Evolutionary conservation across 2,113 vertebrate species (phyloP), one percentile per base, ranked within the genome.

Genomic region (Gobius niger): DNA sequence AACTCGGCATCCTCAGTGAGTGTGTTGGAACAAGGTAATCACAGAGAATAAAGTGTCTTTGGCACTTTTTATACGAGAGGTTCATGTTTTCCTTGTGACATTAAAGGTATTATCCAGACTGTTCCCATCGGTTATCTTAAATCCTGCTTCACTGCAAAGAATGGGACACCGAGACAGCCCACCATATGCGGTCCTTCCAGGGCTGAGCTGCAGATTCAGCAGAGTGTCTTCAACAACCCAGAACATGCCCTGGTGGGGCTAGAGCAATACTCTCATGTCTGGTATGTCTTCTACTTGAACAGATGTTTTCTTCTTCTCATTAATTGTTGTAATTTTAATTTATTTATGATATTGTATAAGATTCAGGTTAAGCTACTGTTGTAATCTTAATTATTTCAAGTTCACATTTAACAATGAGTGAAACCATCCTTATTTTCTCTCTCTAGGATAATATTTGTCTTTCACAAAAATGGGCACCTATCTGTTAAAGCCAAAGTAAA

Each of bases 381-480:
- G 24, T 34, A 34, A 34, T 34, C 24, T 34, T 34, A 15, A 50
- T 50, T 52, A 52, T 52, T 52, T 52, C 3, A 34, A 34, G 24
- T 34, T 34, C 24, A 34, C 24, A 24, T 3, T 24, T 24, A 24
- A 24, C 24, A 34, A 34, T 1, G 24, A 34, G 5, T 34, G 24
- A 34, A 52, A 18, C 18, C 18, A 18, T 65, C 42, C 18, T 47
- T 2, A 13, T 49, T 40, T 63, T 52, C n/a, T 72, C 57, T 51
- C 6, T 60, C 12, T 76, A 96, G 95, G 95, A 89, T 96, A 52
- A 92, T 96, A 68, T 96, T 96, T 85, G 83, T 96, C 69, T 96
- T 96, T 83, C 95, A 96, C 75, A 95, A 95, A 89, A 96, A 96
- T 6, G 95, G 95, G 1, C 94, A 92, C 85, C 86, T 94, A 83